Conservation (phyloP, 2,888 invertebrate genomes). For the Chironomus tentans region DNA sequence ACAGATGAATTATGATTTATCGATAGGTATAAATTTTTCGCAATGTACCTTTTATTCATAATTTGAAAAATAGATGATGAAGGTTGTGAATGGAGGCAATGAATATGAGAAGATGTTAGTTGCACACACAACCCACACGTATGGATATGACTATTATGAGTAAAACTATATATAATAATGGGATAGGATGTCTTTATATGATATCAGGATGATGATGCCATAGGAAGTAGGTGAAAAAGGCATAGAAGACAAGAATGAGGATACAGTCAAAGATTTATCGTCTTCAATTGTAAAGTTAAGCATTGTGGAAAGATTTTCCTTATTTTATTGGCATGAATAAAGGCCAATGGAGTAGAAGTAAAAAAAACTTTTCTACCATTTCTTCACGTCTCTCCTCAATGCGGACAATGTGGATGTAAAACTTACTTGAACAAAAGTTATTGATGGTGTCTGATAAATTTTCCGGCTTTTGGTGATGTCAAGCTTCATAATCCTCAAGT, state of each 20-base stretch:
- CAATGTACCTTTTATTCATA: not conserved
- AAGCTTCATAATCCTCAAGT: constrained; percentile 11
- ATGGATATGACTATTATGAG: too few relatives aligned
- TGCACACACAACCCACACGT: not conserved
- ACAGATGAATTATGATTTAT: not conserved
- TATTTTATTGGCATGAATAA: not conserved
- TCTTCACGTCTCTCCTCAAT: not conserved
- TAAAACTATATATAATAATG: too few relatives aligned
- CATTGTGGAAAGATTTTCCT: not conserved
- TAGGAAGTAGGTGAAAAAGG: not conserved
- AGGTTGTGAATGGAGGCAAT: not conserved
- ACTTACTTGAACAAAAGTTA: not conserved
- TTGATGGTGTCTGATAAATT: constrained; percentile 24
- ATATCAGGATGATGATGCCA: not conserved
- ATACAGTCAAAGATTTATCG: constrained; percentile 12
- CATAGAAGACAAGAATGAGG: not conserved
- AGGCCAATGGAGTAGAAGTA: not conserved
- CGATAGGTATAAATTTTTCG: not conserved
- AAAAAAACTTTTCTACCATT: not conserved
- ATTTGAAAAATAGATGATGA: not conserved
- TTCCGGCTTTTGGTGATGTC: constrained; percentile 11
- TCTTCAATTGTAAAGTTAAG: constrained; percentile 21
- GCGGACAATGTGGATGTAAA: not conserved
- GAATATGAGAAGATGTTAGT: not conserved
- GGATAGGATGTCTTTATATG: too few relatives aligned